Evolutionary conservation across 1,140 invertebrate species (phyloP).

Genomic region (Arctopsyche grandis): DNA sequence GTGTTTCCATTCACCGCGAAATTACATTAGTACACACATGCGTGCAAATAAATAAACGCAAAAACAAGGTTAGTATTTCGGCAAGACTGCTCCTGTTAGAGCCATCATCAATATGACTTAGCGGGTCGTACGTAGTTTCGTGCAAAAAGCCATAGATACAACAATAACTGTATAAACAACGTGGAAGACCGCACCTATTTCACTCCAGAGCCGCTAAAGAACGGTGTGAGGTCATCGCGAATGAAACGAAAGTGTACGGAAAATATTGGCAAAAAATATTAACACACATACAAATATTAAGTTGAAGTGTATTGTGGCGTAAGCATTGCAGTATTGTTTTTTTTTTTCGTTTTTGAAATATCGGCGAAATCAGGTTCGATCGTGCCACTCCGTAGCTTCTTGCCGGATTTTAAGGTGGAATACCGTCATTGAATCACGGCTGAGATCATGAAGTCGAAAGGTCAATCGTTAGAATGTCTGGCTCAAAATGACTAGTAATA

Average conservation of each 20-base stretch:
- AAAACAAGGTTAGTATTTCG: background rate
- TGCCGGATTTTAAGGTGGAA: background rate
- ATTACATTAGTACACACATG: too few relatives aligned
- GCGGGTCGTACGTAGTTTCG: too few relatives aligned
- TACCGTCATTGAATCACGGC: background rate
- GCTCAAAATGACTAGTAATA: too few relatives aligned
- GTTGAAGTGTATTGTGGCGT: background rate
- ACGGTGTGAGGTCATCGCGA: conserved; percentile 32
- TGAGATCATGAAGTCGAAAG: background rate
- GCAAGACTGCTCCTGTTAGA: background rate
- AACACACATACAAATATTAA: background rate
- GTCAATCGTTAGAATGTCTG: background rate
- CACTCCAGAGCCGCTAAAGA: background rate
- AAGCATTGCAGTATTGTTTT: background rate
- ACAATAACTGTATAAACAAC: background rate
- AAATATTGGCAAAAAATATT: conserved; percentile 13
- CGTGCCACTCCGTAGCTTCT: background rate
- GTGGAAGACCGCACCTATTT: conserved; percentile 28
- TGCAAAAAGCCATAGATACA: background rate
- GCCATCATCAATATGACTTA: background rate
- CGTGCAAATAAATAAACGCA: background rate
- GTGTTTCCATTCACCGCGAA: too few relatives aligned
- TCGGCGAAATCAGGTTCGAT: background rate
- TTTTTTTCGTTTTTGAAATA: too few relatives aligned
- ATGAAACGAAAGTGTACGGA: conserved; percentile 2